Percentiles rank a stretch among this genome's conserved stretches.
phyloP scores from a whole-genome alignment of 1,140 invertebrate genomes.

The Diachasma alloeum region DNA sequence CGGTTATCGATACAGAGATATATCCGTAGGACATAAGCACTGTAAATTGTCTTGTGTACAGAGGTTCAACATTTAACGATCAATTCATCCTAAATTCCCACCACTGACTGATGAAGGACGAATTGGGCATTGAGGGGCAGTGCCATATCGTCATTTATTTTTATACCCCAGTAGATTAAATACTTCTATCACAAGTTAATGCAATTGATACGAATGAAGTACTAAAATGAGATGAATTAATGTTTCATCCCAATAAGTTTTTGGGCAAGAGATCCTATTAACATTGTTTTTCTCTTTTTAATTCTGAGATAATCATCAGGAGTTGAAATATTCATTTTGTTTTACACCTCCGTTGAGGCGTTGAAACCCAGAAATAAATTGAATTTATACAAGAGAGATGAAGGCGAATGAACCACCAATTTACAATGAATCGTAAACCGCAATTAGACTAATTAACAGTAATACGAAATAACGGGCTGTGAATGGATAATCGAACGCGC shows the following conservation, averaged over 20 bases:
- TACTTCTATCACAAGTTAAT: background rate
- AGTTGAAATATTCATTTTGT: no score
- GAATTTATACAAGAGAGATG: no score
- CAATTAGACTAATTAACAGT: background rate
- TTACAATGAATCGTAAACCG: background rate
- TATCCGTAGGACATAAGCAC: no score
- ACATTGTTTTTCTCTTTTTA: no score
- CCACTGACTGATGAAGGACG: background rate
- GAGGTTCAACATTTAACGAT: background rate
- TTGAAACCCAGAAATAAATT: no score
- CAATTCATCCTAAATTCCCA: background rate
- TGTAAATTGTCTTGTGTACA: no score
- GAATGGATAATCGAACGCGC: constrained; percentile 21
- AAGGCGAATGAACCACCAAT: no score
- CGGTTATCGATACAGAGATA: no score
- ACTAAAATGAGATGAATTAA: background rate
- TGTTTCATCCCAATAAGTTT: no score
- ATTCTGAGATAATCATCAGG: no score
- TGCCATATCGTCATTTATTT: constrained; percentile 32
- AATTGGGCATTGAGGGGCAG: constrained; percentile 15
- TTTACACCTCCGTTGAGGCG: no score
- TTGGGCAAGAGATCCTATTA: no score
- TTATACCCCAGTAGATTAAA: constrained; percentile 5
- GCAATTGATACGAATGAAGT: background rate
- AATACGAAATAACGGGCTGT: constrained; percentile 5